Evolutionary conservation across 2,113 vertebrate species (phyloP), one percentile per base, ranked within the genome.

Genomic region (Sitta europaea): DNA sequence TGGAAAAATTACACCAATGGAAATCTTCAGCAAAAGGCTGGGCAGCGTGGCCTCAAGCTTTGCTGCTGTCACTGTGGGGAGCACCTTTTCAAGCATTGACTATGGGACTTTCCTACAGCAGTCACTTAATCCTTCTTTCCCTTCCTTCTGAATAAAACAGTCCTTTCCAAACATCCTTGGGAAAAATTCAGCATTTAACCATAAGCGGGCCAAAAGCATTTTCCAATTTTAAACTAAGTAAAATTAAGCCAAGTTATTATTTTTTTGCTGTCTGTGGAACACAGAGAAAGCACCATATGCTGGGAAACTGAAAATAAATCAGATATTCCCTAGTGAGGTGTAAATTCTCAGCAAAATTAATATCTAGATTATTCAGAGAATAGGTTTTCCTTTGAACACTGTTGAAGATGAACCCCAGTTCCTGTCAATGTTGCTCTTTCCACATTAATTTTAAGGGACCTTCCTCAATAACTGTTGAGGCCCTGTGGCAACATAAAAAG

Each of bases 271-370:
- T 63, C 42, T 65, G 47, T 88, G 51, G 67, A 90, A 51, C 47
- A 42, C 42, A 54, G 62, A 83, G 63, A 82, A 83, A 83, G 51
- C 35, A 77, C 78, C 71, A 76, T 94, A 86, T 93, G 59, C 58
- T 68, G 29, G 51, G 42, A 11, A 95, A 73, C 58, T 88, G 75
- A 92, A 92, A 97, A 96, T 83, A 96, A 93, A 86, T 59, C 27
- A 88, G 33, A 76, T 88, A 85, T 73, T 93, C 86, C 75, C 51
- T 66, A 31, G 82, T 66, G 86, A 92, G 42, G 42, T 73, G 51
- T 88, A 75, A 88, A 83, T 76, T 88, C 59, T 79, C 70, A 75
- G 58, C 24, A 67, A 76, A 62, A 54, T 86, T 93, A 94, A 51
- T 88, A 94, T 95, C 75, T 58, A 83, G 58, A 70, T 80, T 93